phyloP scores from a whole-genome alignment of 2,113 vertebrate genomes.

The Elaphurus davidianus region DNA sequence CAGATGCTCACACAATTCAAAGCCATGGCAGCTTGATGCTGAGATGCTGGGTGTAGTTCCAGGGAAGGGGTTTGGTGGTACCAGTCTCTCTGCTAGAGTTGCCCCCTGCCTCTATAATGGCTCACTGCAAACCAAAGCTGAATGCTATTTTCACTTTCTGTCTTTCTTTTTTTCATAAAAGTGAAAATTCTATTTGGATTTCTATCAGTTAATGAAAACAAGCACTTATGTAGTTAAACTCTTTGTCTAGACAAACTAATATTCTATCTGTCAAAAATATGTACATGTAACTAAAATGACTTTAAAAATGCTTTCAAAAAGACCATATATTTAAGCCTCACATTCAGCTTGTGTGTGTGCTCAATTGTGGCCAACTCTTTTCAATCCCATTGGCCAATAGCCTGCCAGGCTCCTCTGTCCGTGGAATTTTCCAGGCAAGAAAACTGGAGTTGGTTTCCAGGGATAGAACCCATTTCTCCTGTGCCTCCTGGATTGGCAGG shows the following conservation, averaged over 20 bases:
- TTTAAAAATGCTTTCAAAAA: background rate
- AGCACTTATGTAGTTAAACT: too few relatives aligned
- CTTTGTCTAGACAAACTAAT: background rate
- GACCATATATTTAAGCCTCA: background rate
- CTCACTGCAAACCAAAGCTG: too few relatives aligned
- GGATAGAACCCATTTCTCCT: background rate
- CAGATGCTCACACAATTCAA: background rate
- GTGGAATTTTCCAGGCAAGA: background rate
- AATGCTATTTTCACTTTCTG: too few relatives aligned
- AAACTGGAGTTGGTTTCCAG: background rate
- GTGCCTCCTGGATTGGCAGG: background rate
- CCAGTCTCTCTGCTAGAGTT: too few relatives aligned
- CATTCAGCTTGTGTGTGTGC: background rate
- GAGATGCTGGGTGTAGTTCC: background rate
- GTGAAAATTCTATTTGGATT: too few relatives aligned
- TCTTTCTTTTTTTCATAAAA: too few relatives aligned
- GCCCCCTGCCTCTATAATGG: too few relatives aligned
- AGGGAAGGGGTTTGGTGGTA: too few relatives aligned
- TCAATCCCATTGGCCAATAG: rapidly evolving
- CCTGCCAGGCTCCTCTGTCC: background rate
- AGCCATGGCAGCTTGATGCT: background rate
- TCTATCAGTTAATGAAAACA: too few relatives aligned
- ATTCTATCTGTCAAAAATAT: background rate
- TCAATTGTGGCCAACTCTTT: background rate
- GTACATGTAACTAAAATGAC: background rate